Evolutionary conservation across 2,888 invertebrate genomes (phyloP), one percentile per base, ranked within the genome.

Genomic region (Caprella mutica): DNA sequence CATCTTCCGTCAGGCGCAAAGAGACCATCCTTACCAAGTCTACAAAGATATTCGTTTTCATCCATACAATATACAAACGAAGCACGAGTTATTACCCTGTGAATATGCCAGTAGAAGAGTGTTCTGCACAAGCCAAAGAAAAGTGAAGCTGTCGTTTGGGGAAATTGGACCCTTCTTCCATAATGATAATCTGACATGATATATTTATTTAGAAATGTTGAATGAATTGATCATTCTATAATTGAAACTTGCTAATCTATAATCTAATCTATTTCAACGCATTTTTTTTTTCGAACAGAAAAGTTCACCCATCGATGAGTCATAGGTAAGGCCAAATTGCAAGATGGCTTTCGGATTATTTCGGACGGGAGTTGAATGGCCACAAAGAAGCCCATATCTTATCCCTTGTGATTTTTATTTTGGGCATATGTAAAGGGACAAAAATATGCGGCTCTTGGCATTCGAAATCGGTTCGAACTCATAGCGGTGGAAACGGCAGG

Each of bases 401-500:
- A 46, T 26, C 46, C 27, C 26, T 19, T 46, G 46, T n/a, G 8
- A 46, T 46, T 46, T 27, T n/a, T 29, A 26, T 46, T 46, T 27
- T 26, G 46, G 27, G 46, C 24, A 27, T 29, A 46, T 46, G 5
- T 46, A 5, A 26, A 46, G 29, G 29, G 26, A n/a, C n/a, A n/a
- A n/a, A n/a, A n/a, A n/a, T n/a, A n/a, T n/a, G n/a, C n/a, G n/a
- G n/a, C n/a, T n/a, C n/a, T n/a, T n/a, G n/a, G n/a, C n/a, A n/a
- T n/a, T n/a, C n/a, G n/a, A n/a, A n/a, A n/a, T n/a, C n/a, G n/a
- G n/a, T n/a, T n/a, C n/a, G n/a, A n/a, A n/a, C n/a, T n/a, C n/a
- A n/a, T n/a, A n/a, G n/a, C n/a, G n/a, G n/a, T n/a, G n/a, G n/a
- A n/a, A n/a, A n/a, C n/a, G n/a, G n/a, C n/a, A n/a, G n/a, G n/a